Percentiles rank a stretch among this genome's conserved stretches.
phyloP scores from a whole-genome alignment of 2,113 vertebrate genomes.

The Pungitius pungitius region DNA sequence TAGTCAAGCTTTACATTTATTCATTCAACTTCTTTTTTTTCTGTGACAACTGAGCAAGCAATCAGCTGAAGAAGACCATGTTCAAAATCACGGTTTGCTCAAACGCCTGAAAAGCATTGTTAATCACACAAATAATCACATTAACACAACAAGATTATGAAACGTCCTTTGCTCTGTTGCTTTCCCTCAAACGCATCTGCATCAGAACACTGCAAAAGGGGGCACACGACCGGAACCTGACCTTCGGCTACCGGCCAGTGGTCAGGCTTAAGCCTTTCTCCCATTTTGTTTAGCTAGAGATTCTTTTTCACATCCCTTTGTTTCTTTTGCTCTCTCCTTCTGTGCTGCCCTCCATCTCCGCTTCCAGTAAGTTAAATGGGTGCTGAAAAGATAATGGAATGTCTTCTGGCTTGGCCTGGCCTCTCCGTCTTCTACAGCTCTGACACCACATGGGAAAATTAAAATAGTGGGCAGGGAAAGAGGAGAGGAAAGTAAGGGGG shows the following conservation, averaged over 20 bases:
- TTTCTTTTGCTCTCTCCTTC: slow-evolving; percentile 54
- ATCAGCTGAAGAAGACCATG: neutral
- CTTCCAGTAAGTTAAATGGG: slow-evolving; percentile 76
- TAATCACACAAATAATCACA: neutral
- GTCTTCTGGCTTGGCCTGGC: slow-evolving; percentile 69
- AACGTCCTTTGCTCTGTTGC: slow-evolving; percentile 6
- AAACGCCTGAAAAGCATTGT: slow-evolving; percentile 40
- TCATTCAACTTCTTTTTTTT: neutral
- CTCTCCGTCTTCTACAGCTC: slow-evolving; percentile 73
- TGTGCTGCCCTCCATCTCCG: slow-evolving; percentile 45
- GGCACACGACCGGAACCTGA: slow-evolving; percentile 1
- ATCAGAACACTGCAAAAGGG: slow-evolving; percentile 27
- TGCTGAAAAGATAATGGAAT: slow-evolving; percentile 83
- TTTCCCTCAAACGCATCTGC: neutral
- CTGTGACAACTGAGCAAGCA: neutral
- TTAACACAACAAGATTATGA: neutral
- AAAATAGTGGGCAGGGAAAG: slow-evolving; percentile 59
- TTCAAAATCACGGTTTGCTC: slow-evolving; percentile 49
- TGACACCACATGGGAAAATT: slow-evolving; percentile 74
- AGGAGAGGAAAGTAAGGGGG: neutral
- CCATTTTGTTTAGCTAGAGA: slow-evolving; percentile 49
- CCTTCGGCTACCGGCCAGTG: slow-evolving; percentile 20
- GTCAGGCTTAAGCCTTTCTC: slow-evolving; percentile 47
- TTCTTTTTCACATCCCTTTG: slow-evolving; percentile 45
- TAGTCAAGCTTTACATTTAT: neutral